Evolutionary conservation across 2,888 invertebrate species (phyloP).

Genomic region (Drosophila peninsularis): DNA sequence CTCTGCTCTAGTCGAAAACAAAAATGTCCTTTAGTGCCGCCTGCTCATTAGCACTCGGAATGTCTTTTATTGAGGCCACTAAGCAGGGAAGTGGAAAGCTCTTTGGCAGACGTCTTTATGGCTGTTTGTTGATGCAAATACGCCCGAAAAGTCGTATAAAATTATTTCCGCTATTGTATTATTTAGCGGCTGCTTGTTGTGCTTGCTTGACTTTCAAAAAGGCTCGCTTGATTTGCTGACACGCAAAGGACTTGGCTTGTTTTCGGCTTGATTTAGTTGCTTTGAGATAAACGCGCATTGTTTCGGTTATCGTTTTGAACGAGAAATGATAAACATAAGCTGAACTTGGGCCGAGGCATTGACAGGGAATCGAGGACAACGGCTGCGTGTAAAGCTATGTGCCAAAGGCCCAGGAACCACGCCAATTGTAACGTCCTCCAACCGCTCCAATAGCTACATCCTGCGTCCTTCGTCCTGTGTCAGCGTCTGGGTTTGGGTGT

Average conservation of each 20-base stretch:
- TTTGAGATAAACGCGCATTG: conserved; percentile 69
- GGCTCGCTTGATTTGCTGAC: conserved; percentile 56
- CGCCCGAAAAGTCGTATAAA: conserved; percentile 60
- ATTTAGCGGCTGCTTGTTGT: conserved; percentile 46
- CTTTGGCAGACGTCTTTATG: conserved; percentile 64
- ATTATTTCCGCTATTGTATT: conserved; percentile 76
- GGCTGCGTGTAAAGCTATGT: conserved; percentile 69
- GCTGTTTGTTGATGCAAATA: conserved; percentile 72
- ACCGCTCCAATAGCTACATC: background rate
- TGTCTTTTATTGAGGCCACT: conserved; percentile 55
- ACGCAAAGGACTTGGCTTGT: conserved; percentile 50
- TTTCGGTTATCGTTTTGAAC: conserved; percentile 56
- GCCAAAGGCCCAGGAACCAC: conserved; percentile 38
- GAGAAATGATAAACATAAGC: conserved; percentile 57
- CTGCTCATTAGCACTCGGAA: conserved; percentile 62
- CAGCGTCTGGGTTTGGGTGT: conserved; percentile 53
- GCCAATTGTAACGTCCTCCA: conserved; percentile 50
- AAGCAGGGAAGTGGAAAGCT: conserved; percentile 27
- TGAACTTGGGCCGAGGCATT: conserved; percentile 53
- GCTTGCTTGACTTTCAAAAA: conserved; percentile 36
- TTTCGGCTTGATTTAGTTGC: conserved; percentile 64
- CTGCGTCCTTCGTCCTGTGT: conserved; percentile 18
- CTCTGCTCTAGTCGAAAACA: background rate
- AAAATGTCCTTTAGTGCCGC: conserved; percentile 29
- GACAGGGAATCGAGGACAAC: conserved; percentile 38